These are phyloP conservation scores for Pangasius krempfi DNA, from an alignment of 2,797 vertebrate species.

Conservation along the genomic window DNA sequence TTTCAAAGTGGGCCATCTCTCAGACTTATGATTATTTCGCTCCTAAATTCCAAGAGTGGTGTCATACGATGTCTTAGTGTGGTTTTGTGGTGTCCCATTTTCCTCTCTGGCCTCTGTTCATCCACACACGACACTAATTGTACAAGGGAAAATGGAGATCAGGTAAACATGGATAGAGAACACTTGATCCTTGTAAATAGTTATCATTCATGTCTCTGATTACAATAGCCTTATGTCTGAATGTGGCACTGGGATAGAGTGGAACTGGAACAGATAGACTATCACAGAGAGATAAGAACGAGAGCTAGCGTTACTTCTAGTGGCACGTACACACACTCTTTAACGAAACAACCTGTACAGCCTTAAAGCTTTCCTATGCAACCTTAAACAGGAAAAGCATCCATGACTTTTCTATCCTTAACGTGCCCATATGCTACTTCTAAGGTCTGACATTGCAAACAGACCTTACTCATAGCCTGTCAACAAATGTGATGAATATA, in stretches of 20 bases:
- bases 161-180: slow-evolving; percentile 25
- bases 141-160: slow-evolving; percentile 17
- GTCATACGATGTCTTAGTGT: background rate
- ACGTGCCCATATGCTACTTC: background rate
- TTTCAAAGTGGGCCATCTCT: background rate
- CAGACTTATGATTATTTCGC: slow-evolving; percentile 2
- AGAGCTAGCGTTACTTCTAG: slow-evolving; percentile 7
- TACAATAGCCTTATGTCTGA: background rate
- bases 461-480: background rate
- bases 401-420: background rate
- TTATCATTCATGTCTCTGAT: slow-evolving; percentile 4
- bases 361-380: background rate
- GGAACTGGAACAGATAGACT: background rate
- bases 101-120: background rate
- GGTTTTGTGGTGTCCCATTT: background rate
- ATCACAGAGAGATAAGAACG: slow-evolving; percentile 35
- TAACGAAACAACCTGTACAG: background rate
- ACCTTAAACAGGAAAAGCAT: no score
- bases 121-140: background rate
- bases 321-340: background rate
- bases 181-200: slow-evolving; percentile 17
- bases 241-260: background rate
- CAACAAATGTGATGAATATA: background rate
- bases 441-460: background rate
- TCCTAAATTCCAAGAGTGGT: background rate